Base-by-base conservation (phyloP, 2,888 invertebrate species). In the Xestia rhomboidea region DNA sequence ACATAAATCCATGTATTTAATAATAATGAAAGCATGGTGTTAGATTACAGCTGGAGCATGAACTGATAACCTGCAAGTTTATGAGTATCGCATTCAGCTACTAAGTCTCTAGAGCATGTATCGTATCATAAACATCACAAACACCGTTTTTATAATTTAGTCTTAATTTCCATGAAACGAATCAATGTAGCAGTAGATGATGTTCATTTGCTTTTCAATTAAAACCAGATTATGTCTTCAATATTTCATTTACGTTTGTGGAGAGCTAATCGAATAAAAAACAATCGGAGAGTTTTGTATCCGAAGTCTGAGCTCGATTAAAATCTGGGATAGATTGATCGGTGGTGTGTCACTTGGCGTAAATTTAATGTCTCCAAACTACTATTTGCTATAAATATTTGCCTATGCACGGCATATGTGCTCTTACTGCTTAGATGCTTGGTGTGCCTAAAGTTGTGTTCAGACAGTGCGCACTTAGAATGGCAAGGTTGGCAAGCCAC, bases 91-190 rank as follows among this genome's bases (percentile, higher is more conserved):
- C 63, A 11, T 44, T 18, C 44, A 15, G 44, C 15, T 30, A 30
- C 41, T 41, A 41, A 24, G 15, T 60, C 10, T 15, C 24, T 34
- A n/a, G 34, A 34, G 34, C 34, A n/a, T 10, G 24, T 5, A 68
- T 34, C 38, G 51, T 64, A n/a, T n/a, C n/a, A 63, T 64, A 15
- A 41, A 13, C 38, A 41, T 51, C 51, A 38, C 67, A 49, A 54
- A 54, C 13, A 27, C 27, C 21, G 63, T 70, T 70, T 41, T 41
- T n/a, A 74, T 73, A 73, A 62, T n/a, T 30, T 24, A 21, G 49
- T 74, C 8, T 51, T 41, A 30, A 63, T 74, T 2, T 41, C 30
- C 75, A 63, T 51, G 49, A n/a, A 74, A 75, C 30, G 21, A 51
- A 63, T 34, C 24, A 51, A 63, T n/a, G 30, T 24, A 21, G 34